Evolutionary conservation across 2,888 invertebrate species (phyloP), one percentile per base, ranked within the genome.

Genomic region (Boloria euphrosyne): DNA sequence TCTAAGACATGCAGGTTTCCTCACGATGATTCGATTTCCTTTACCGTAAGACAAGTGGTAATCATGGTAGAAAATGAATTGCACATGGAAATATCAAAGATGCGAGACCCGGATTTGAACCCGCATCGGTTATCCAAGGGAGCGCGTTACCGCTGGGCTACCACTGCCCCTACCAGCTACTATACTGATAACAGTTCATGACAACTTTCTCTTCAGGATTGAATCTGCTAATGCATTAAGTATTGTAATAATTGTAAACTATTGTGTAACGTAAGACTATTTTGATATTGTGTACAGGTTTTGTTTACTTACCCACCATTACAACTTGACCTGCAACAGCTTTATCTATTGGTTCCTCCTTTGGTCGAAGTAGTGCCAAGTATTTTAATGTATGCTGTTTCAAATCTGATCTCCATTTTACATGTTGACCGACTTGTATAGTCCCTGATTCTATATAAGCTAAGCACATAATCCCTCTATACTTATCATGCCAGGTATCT

Each of bases 321-420:
- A 98, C 98, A 73, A 99, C 98, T 93, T 99, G 99, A 2, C 99
- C 99, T 57, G 98, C 97, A 51, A 93, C 87, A 94, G 97, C 92
- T 76, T 92, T 92, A 49, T 93, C 83, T 5, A 96, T 93, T 4
- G 92, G 81, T 71, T 94, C 93, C 85, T 97, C 96, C 59, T 94
- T 93, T 2, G 99, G 98, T 72, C 95, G 92, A 71, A 98, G 89
- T 55, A 99, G 84, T 2, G 97, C 96, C 62, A 98, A 89, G 74
- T 94, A 94, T 81, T 95, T 96, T 0, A 98, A 94, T 74, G 95
- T 95, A 82, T 98, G 98, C 7, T 91, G 90, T 78, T 97, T 98
- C 63, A 94, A 93, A 61, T 95, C 95, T 67, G 95, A 93, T 66
- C 88, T 86, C 72, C 96, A 96, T 67, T 94, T 94, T 16, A 99